These are phyloP conservation scores for Anodontia alba DNA, from an alignment of 2,888 invertebrate genomes.

Conservation along the genomic window DNA sequence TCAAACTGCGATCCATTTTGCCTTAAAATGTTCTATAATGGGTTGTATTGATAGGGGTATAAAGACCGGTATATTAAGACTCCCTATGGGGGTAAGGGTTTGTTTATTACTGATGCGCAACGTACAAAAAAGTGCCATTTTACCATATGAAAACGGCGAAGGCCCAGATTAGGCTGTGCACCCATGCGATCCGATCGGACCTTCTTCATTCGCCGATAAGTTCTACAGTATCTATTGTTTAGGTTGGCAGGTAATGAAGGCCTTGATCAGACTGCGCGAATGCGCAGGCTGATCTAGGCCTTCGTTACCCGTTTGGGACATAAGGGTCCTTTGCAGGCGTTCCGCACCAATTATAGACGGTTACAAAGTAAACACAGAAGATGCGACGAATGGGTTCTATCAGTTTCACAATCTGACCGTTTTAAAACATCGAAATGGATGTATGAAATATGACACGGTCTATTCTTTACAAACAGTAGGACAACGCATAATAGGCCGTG, in stretches of 20 bases:
- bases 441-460: neutral
- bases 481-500: neutral
- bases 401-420: slow-evolving; percentile 1
- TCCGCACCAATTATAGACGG: neutral
- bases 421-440: slow-evolving; percentile 6
- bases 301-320: no score
- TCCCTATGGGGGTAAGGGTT: slow-evolving; percentile 14
- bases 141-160: no score
- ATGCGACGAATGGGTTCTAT: slow-evolving; percentile 7
- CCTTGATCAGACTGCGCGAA: no score
- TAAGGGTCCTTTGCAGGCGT: no score
- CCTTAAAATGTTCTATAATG: neutral
- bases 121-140: no score
- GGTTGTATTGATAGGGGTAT: neutral
- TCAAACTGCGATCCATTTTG: slow-evolving; percentile 17
- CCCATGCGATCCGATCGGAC: no score
- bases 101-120: slow-evolving; percentile 12
- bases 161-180: no score
- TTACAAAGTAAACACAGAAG: neutral
- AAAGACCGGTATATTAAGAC: slow-evolving; percentile 13
- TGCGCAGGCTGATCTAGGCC: no score
- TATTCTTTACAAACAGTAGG: neutral
- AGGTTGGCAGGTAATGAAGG: no score
- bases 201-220: no score
- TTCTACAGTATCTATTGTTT: no score